Evolutionary conservation across 2,888 invertebrate species (phyloP), one percentile per base, ranked within the genome.

Genomic region (Chymomyza caudatula): DNA sequence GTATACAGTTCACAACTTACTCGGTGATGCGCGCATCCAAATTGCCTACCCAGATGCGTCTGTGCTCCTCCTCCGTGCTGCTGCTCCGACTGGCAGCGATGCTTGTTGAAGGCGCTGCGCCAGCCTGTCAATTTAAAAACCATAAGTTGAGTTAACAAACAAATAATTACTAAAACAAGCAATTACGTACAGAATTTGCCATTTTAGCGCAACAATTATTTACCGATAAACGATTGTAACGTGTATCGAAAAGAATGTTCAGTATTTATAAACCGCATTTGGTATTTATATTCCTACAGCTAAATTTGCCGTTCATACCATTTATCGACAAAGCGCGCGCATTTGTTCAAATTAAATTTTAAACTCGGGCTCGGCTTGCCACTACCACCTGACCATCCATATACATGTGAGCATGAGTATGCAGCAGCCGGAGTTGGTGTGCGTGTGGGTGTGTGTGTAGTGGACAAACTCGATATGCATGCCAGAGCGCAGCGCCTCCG

Each of bases 21-120:
- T 98, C 98, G 93, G 96, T 96, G 90, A 98, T 93, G 90, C 96
- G 92, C 6, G 94, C 92, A 90, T 98, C 97, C 71, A 98, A 92
- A 91, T 98, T 98, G 60, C 98, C 98, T 73, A 98, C 95, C 97
- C 98, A 98, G 54, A 98, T 87, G 5, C 90, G 86, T 17, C 90
- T 72, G 5, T 81, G 83, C 17, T 47, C 17, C 20, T 90, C 90
- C 13, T 90, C 90, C 5, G 78, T 62, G n/a, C 73, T 66, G 4
- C 22, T 54, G 29, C 4, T 68, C 20, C 54, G n/a, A 25, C 25
- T 25, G 25, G 25, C 11, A 37, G 29, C 29, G 3, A 37, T 23
- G 6, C 43, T 49, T 42, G 63, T 44, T n/a, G 44, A 57, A 25
- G 54, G 53, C 13, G 57, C 19, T 47, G 47, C 19, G 8, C 43